Conservation (phyloP, 2,888 invertebrate genomes). For the Onthophagus sagittarius region DNA sequence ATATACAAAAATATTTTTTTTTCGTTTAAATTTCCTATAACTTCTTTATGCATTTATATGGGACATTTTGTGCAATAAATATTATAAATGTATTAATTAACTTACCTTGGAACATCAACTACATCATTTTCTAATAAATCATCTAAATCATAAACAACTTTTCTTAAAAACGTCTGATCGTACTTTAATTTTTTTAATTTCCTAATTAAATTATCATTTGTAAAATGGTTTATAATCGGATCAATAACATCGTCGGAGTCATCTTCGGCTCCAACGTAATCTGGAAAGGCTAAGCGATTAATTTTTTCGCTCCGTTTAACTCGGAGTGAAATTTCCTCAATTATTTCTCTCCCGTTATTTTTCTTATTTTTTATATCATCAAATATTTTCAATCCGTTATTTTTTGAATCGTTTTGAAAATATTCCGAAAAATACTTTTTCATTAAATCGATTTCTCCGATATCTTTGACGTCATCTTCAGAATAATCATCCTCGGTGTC, state of each 20-base stretch:
- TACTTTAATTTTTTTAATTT: slow-evolving; percentile 22
- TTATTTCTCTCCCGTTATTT: slow-evolving; percentile 11
- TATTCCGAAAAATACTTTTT: slow-evolving; percentile 22
- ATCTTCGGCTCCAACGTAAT: slow-evolving; percentile 26
- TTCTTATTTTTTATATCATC: slow-evolving; percentile 5
- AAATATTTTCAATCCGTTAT: slow-evolving; percentile 14
- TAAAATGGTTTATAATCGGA: slow-evolving; percentile 19
- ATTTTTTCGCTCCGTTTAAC: slow-evolving; percentile 20
- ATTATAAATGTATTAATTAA: neutral
- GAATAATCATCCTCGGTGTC: neutral
- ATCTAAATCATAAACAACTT: slow-evolving; percentile 28
- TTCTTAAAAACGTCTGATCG: slow-evolving; percentile 17
- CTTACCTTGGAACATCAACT: slow-evolving; percentile 19
- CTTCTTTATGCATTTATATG: no score
- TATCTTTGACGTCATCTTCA: neutral
- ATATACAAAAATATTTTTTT: no score
- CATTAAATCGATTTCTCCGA: slow-evolving; percentile 4
- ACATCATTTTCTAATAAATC: slow-evolving; percentile 16
- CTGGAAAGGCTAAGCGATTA: slow-evolving; percentile 30
- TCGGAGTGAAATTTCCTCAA: slow-evolving; percentile 16
- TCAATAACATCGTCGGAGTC: slow-evolving; percentile 22
- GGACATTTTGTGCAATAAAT: no score
- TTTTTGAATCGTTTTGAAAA: neutral
- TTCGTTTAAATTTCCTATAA: no score
- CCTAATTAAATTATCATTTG: slow-evolving; percentile 21